Conservation (phyloP, 2,888 invertebrate species). For the Platycheirus albimanus region DNA sequence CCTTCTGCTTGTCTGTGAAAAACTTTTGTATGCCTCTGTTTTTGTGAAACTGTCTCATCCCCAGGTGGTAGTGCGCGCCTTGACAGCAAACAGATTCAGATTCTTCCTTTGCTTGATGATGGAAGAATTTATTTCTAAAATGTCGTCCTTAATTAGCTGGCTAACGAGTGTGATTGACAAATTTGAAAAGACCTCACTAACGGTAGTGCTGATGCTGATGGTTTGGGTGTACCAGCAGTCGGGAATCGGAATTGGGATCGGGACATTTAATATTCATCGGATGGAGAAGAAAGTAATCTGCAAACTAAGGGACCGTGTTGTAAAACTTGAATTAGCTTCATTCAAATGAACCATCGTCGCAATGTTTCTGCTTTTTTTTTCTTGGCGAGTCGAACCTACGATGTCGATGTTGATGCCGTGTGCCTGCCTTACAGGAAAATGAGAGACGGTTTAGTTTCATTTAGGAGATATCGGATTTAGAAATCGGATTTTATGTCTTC, state of each 20-base stretch:
- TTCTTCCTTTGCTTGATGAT: neutral
- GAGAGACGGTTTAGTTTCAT: slow-evolving; percentile 49
- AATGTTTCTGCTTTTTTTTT: too few relatives aligned
- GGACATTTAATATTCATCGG: slow-evolving; percentile 51
- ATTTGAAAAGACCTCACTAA: slow-evolving; percentile 47
- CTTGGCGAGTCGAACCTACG: too few relatives aligned
- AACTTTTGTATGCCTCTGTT: slow-evolving; percentile 6
- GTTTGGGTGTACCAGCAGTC: too few relatives aligned
- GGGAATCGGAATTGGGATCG: too few relatives aligned
- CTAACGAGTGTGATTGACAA: slow-evolving; percentile 70
- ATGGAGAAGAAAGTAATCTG: slow-evolving; percentile 27
- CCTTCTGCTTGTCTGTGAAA: slow-evolving; percentile 1
- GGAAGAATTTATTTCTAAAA: slow-evolving; percentile 22
- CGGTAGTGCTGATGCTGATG: too few relatives aligned
- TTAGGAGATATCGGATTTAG: slow-evolving; percentile 39
- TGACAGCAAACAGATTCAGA: slow-evolving; percentile 28
- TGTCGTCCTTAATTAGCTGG: slow-evolving; percentile 62
- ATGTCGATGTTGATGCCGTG: neutral
- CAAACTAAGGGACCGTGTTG: too few relatives aligned
- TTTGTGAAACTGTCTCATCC: slow-evolving; percentile 30
- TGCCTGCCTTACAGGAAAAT: neutral
- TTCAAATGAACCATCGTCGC: slow-evolving; percentile 39
- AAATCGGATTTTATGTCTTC: slow-evolving; percentile 39
- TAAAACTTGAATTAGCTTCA: slow-evolving; percentile 55
- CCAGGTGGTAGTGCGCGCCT: slow-evolving; percentile 50